These are phyloP conservation scores for Semnopithecus entellus DNA, from an alignment of 2,113 vertebrate species.

Conservation along the genomic window DNA sequence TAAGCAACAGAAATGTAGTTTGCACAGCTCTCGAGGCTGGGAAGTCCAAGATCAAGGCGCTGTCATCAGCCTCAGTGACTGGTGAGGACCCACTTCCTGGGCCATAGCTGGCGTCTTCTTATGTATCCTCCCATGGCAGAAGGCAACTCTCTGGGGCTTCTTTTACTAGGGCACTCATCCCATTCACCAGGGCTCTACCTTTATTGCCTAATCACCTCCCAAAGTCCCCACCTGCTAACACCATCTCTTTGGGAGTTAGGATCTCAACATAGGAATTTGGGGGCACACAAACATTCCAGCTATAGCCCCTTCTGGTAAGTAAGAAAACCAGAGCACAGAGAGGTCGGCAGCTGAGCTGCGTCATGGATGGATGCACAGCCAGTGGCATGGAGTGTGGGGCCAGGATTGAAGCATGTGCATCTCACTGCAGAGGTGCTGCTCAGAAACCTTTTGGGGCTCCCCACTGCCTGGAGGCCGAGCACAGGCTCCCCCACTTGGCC, in stretches of 20 bases:
- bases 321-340: background rate
- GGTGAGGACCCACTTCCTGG: background rate
- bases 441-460: background rate
- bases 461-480: background rate
- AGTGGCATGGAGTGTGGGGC: too few relatives aligned
- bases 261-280: background rate
- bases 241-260: background rate
- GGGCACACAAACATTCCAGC: background rate
- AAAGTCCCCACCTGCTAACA: background rate
- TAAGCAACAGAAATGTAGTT: background rate
- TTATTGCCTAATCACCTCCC: too few relatives aligned
- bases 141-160: background rate
- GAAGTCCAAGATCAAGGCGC: background rate
- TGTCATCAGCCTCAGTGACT: background rate
- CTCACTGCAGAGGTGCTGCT: accelerated
- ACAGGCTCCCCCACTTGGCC: background rate
- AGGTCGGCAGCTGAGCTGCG: background rate
- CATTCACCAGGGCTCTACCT: background rate
- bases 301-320: background rate
- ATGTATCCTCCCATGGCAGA: background rate
- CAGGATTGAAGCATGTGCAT: accelerated
- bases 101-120: background rate
- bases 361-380: accelerated
- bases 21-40: background rate
- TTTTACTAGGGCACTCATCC: background rate